phyloP scores from a whole-genome alignment of 2,113 vertebrate genomes.

The Rynchops niger region DNA sequence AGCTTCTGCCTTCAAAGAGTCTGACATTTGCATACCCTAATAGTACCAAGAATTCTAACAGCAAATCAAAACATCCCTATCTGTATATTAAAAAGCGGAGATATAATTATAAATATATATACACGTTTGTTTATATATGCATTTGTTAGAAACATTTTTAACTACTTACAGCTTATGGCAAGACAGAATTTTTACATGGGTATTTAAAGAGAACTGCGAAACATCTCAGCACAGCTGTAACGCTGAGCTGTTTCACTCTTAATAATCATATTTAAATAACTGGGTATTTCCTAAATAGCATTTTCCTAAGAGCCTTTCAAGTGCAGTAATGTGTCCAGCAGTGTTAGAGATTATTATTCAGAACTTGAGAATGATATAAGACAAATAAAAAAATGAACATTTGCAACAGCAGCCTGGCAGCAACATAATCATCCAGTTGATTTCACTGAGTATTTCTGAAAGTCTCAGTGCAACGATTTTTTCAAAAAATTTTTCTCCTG shows the following conservation, averaged over 20 bases:
- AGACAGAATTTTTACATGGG: not conserved
- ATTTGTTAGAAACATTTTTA: conserved; percentile 8
- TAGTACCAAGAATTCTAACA: not conserved
- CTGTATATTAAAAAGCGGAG: not conserved
- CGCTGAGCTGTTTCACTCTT: not conserved
- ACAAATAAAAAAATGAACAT: not conserved
- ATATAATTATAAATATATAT: not conserved
- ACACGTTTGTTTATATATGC: not conserved
- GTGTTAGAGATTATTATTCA: not conserved
- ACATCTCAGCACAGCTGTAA: not conserved
- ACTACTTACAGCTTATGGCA: not conserved
- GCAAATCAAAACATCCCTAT: not conserved
- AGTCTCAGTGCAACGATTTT: not conserved
- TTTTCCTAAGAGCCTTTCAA: not conserved
- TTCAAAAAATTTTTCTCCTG: not conserved
- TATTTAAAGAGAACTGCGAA: not conserved
- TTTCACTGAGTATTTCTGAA: not conserved
- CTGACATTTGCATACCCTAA: not conserved
- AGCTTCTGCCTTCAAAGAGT: not conserved
- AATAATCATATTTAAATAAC: not conserved
- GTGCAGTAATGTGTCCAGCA: not conserved
- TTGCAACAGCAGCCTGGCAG: not conserved
- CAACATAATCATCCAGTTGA: not conserved
- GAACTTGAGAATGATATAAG: not conserved
- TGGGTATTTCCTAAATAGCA: not conserved